Evolutionary conservation across 2,113 vertebrate genomes (phyloP), one percentile per base, ranked within the genome.

Genomic region (Rhabdornis inornatus): DNA sequence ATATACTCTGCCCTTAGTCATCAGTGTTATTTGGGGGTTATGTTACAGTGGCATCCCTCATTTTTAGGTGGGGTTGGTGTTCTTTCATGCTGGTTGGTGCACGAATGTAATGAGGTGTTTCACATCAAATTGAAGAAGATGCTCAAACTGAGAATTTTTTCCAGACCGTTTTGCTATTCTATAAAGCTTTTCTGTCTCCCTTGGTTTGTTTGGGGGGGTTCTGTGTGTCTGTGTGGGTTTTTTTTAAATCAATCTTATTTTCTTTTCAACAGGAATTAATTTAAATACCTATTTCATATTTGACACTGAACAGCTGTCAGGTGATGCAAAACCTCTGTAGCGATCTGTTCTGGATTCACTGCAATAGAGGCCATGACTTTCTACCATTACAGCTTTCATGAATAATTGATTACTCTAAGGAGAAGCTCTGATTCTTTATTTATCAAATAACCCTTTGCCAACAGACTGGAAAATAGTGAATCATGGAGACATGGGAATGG

Each of bases 331-430:
- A 69, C 59, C 79, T 93, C 71, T 79, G 19, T 76, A 71, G 69
- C 82, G 76, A 91, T 50, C 64, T 87, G 37, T 70, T 83, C 61
- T 82, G 77, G 44, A 87, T 87, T 92, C 56, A 84, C 45, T 78
- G 76, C 56, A 66, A 20, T 82, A 95, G 59, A 64, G 42, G 37
- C 87, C 42, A 21, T 76, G 81, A 56, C 69, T 79, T 23, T 87
- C 83, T 92, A 40, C 80, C 22, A 49, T 91, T 94, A 75, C 56
- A 89, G 23, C 23, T 93, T 78, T 44, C 60, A 55, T 83, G 80
- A 96, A 94, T 92, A 88, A 84, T 68, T 94, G 77, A 95, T 95
- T 91, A 87, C 80, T 74, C 68, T 60, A 50, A 85, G 91, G 78
- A 56, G 90, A 94, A 89, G 27, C 61, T 71, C 83, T 60, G 40